Evolutionary conservation across 2,888 invertebrate species (phyloP), one percentile per base, ranked within the genome.

Genomic region (Pteria penguin): DNA sequence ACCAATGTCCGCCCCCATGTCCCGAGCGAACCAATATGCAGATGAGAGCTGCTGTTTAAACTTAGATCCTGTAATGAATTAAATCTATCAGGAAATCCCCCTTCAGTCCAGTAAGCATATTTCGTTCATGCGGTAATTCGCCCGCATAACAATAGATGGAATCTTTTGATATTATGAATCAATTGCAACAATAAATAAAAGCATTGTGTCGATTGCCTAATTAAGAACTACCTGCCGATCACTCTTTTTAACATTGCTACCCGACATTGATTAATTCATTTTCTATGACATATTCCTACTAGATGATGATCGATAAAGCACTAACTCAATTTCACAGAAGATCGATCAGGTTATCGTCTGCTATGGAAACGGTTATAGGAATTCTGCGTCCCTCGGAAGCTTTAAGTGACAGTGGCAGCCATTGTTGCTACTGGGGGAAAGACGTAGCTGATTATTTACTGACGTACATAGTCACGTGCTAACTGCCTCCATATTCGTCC

Each of bases 401-500:
- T 45, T 45, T 45, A 18, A 45, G 45, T 45, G 45, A 18, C 45
- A 45, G 8, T 45, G 68, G 31, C 57, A 57, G 55, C 68, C 57
- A 68, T 57, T 68, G 68, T 68, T 68, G 68, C 32, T 68, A 68
- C 52, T 68, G 68, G 55, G 52, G 57, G 57, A 68, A 22, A 22
- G 27, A 60, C 8, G 22, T 29, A 4, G 27, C 27, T 14, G 60
- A 60, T 11, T 29, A 60, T 11, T 27, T 27, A 5, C 22, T 68
- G 68, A 68, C 68, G 68, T 57, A 26, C 29, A n/a, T 0, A 24
- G 57, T 69, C 74, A 74, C 74, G 74, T 74, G 74, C 32, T 31
- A 24, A 1, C 27, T 61, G 58, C 74, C 62, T 68, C 74, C 61
- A 74, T 74, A 74, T 68, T 74, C 74, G 57, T 45, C 57, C 57